Conservation (phyloP, 2,113 vertebrate genomes). For the Gasterosteus nipponicus region DNA sequence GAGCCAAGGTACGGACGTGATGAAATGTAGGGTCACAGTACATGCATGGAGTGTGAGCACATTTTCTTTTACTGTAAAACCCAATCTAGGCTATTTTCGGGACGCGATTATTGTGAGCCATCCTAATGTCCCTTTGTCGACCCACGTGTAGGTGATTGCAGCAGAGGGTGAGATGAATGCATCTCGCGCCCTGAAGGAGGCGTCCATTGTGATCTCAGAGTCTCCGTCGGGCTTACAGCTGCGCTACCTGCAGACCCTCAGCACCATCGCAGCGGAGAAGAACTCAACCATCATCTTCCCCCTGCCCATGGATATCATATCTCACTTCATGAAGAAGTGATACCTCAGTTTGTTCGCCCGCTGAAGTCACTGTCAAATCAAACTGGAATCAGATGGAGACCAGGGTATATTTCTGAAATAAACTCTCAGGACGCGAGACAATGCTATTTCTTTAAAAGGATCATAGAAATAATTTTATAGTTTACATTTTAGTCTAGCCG, state of each 20-base stretch:
- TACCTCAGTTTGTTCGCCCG: neutral
- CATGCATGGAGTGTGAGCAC: neutral
- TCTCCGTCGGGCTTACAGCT: slow-evolving; percentile 87
- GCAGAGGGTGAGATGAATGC: slow-evolving; percentile 89
- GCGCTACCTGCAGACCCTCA: slow-evolving; percentile 87
- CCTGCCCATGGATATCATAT: slow-evolving; percentile 86
- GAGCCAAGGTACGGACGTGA: slow-evolving; percentile 84
- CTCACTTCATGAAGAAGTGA: slow-evolving; percentile 77
- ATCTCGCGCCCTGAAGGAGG: slow-evolving; percentile 88
- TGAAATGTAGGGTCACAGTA: neutral
- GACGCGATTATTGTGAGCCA: neutral
- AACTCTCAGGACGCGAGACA: neutral
- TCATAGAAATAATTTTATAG: neutral
- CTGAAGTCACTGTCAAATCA: neutral
- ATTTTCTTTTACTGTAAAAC: neutral
- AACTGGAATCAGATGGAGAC: neutral
- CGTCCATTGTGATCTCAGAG: slow-evolving; percentile 85
- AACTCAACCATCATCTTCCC: slow-evolving; percentile 94
- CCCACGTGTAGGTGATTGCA: slow-evolving; percentile 77
- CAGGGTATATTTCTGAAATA: neutral
- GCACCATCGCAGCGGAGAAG: slow-evolving; percentile 87
- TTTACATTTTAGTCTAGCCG: slow-evolving; percentile 16
- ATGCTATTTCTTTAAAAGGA: neutral
- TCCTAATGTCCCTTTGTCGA: neutral
- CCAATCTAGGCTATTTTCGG: neutral